phyloP scores from a whole-genome alignment of 2,888 invertebrate genomes.

The Auanema sp. region DNA sequence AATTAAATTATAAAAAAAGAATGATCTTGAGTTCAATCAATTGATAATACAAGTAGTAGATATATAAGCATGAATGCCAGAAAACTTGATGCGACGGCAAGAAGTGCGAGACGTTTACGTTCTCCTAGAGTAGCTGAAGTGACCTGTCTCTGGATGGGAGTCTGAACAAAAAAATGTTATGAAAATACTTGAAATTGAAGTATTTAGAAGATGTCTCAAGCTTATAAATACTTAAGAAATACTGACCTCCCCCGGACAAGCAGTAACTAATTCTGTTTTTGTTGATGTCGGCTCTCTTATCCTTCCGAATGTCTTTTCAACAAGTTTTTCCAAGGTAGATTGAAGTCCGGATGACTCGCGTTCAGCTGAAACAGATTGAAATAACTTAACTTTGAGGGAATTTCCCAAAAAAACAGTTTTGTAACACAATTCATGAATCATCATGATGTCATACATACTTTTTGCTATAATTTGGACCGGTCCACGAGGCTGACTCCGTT shows the following conservation, averaged over 20 bases:
- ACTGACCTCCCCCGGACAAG: slow-evolving; percentile 27
- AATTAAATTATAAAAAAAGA: no score
- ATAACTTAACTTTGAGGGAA: neutral
- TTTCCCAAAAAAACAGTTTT: neutral
- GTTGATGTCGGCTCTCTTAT: slow-evolving; percentile 18
- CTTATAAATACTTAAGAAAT: neutral
- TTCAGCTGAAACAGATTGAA: slow-evolving; percentile 6
- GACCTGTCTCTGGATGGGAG: slow-evolving; percentile 48
- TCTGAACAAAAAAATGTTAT: slow-evolving; percentile 20
- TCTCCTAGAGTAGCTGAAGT: slow-evolving; percentile 51
- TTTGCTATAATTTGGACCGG: slow-evolving; percentile 32
- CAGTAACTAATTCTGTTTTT: slow-evolving; percentile 28
- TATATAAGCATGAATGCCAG: slow-evolving; percentile 46
- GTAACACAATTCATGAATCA: neutral
- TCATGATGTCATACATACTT: slow-evolving; percentile 19
- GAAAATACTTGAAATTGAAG: neutral
- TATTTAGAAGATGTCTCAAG: neutral
- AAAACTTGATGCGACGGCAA: slow-evolving; percentile 44
- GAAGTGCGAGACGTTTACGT: slow-evolving; percentile 51
- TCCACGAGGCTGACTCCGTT: slow-evolving; percentile 25
- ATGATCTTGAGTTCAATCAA: slow-evolving; percentile 22
- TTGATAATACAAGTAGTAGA: slow-evolving; percentile 43
- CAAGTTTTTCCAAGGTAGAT: slow-evolving; percentile 1
- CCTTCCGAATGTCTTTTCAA: slow-evolving; percentile 11
- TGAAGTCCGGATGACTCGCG: slow-evolving; percentile 10